Evolutionary conservation across 2,888 invertebrate genomes (phyloP).

Genomic region (Tuta absoluta): DNA sequence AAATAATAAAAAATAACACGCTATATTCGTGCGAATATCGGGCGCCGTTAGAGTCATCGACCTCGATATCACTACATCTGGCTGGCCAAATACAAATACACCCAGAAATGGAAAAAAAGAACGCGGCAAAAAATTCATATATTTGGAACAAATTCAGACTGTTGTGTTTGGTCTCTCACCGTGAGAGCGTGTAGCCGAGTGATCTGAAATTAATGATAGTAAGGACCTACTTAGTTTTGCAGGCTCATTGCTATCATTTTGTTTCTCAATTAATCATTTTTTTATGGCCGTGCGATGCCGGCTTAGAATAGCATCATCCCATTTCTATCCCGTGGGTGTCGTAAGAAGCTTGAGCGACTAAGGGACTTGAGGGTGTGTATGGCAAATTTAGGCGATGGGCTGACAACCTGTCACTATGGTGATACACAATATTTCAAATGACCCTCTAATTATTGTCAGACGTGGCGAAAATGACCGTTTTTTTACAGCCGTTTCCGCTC

Average conservation of each 20-base stretch:
- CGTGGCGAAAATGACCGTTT: too few species aligned
- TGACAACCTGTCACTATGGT: too few species aligned
- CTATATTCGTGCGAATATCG: slow-evolving; percentile 26
- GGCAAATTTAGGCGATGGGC: too few species aligned
- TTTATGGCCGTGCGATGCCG: too few species aligned
- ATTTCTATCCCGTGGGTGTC: too few species aligned
- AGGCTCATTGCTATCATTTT: slow-evolving; percentile 2
- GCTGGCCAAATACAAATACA: slow-evolving; percentile 17
- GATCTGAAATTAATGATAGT: background rate
- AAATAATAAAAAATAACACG: slow-evolving; percentile 14
- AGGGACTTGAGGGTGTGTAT: too few species aligned
- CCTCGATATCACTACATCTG: slow-evolving; percentile 27
- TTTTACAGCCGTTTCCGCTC: too few species aligned
- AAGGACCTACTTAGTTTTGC: background rate
- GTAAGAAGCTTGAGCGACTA: too few species aligned
- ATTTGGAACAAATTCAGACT: background rate
- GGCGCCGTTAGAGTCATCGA: slow-evolving; percentile 32
- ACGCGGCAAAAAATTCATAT: background rate
- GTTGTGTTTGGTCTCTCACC: slow-evolving; percentile 6
- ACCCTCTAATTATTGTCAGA: too few species aligned
- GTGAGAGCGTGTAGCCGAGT: background rate
- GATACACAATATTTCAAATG: too few species aligned
- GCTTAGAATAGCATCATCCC: too few species aligned
- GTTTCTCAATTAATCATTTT: background rate
- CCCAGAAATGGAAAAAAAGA: slow-evolving; percentile 1